A percentile compares a stretch with the other conserved stretches of the same genome.
phyloP scores from a whole-genome alignment of 2,797 vertebrate species.

The Lateolabrax maculatus region DNA sequence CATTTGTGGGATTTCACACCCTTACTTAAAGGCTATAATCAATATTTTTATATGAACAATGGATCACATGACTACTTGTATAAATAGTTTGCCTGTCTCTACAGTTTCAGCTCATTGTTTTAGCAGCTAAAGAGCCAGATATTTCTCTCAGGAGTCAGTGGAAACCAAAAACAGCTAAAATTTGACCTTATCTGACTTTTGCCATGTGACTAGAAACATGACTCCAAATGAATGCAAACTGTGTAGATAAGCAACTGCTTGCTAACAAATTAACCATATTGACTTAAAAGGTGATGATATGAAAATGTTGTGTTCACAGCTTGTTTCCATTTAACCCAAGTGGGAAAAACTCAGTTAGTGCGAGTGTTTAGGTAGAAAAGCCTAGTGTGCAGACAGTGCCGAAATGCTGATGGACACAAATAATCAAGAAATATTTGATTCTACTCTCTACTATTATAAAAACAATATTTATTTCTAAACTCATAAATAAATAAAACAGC shows the following conservation, averaged over 20 bases:
- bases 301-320: not conserved
- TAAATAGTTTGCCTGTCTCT: not conserved
- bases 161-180: not conserved
- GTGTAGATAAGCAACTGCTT: too few relatives aligned
- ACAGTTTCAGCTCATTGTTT: not conserved
- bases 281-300: not conserved
- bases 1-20: not conserved
- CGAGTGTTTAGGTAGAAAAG: not conserved
- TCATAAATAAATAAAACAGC: not conserved
- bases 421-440: not conserved
- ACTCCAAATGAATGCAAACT: too few relatives aligned
- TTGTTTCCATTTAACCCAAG: not conserved
- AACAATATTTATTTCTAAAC: not conserved
- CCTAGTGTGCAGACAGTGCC: not conserved
- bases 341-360: not conserved
- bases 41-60: not conserved
- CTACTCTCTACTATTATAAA: not conserved
- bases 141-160: too few relatives aligned
- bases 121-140: not conserved
- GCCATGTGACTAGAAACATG: not conserved
- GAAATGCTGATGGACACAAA: not conserved
- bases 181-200: not conserved
- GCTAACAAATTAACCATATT: not conserved
- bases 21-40: slow-evolving; percentile 1
- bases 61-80: not conserved